Percentiles rank a stretch among this genome's conserved stretches.
phyloP scores from a whole-genome alignment of 1,140 invertebrate genomes.

The Potamilus streckersoni region DNA sequence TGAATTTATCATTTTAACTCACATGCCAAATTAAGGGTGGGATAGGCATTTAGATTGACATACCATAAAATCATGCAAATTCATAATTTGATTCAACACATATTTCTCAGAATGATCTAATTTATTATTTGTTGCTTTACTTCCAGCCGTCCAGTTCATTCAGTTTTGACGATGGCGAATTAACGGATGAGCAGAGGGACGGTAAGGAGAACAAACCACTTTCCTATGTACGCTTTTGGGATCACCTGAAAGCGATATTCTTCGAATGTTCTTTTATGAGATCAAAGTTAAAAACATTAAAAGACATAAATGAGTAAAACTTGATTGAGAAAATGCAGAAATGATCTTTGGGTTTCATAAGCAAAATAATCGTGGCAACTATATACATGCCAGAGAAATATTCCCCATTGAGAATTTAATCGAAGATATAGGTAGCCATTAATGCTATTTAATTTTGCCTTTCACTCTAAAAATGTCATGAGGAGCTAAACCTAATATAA shows the following conservation, averaged over 20 bases:
- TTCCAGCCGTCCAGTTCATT: slow-evolving; percentile 29
- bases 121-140: not conserved
- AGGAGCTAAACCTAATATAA: no score
- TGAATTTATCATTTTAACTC: no score
- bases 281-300: not conserved
- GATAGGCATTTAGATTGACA: no score
- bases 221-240: not conserved
- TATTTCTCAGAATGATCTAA: no score
- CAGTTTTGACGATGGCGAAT: slow-evolving; percentile 17
- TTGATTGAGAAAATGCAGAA: no score
- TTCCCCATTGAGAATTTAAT: no score
- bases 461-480: no score
- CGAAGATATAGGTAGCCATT: no score
- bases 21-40: no score
- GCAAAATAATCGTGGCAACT: not conserved
- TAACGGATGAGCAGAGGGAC: slow-evolving; percentile 25
- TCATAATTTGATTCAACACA: no score
- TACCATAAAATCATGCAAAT: no score
- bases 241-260: not conserved
- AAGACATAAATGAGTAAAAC: not conserved
- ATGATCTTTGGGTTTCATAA: not conserved
- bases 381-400: not conserved
- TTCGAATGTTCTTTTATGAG: not conserved
- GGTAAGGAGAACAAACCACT: slow-evolving; percentile 6
- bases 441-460: no score